phyloP scores from a whole-genome alignment of 2,797 vertebrate genomes.

The Macroramphosus scolopax region DNA sequence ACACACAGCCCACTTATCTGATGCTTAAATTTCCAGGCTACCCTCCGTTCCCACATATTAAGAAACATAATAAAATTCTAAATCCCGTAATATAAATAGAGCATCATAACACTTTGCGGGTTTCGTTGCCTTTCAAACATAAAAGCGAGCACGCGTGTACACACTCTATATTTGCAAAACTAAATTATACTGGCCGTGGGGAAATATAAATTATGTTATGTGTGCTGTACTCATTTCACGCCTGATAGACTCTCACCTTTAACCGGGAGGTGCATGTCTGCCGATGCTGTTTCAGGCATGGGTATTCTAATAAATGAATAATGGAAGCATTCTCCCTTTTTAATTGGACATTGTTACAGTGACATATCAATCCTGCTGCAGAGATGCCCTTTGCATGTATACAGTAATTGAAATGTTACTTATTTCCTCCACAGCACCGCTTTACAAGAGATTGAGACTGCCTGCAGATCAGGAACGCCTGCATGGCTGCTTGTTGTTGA shows the following conservation, averaged over 20 bases:
- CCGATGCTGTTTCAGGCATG: slow-evolving; percentile 53
- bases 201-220: slow-evolving; percentile 77
- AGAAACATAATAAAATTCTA: slow-evolving; percentile 2
- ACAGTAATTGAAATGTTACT: slow-evolving; percentile 79
- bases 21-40: too few relatives aligned
- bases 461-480: slow-evolving; percentile 38
- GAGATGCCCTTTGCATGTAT: slow-evolving; percentile 78
- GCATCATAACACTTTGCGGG: slow-evolving; percentile 39
- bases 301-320: slow-evolving; percentile 77
- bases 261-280: slow-evolving; percentile 64
- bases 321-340: slow-evolving; percentile 76
- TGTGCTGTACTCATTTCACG: slow-evolving; percentile 82
- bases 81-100: slow-evolving; percentile 20
- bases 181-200: slow-evolving; percentile 69
- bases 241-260: slow-evolving; percentile 76
- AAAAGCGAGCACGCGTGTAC: slow-evolving; percentile 19
- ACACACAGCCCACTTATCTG: too few relatives aligned
- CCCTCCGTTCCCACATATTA: too few relatives aligned
- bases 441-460: slow-evolving; percentile 39
- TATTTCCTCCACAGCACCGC: slow-evolving; percentile 38
- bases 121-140: slow-evolving; percentile 36
- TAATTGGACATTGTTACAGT: slow-evolving; percentile 84
- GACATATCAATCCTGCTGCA: slow-evolving; percentile 76
- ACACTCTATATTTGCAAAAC: slow-evolving; percentile 66
- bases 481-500: slow-evolving; percentile 29